A percentile compares a stretch with the other conserved stretches of the same genome.
Conservation (phyloP, 2,888 invertebrate species). For the Desoria tigrina region DNA sequence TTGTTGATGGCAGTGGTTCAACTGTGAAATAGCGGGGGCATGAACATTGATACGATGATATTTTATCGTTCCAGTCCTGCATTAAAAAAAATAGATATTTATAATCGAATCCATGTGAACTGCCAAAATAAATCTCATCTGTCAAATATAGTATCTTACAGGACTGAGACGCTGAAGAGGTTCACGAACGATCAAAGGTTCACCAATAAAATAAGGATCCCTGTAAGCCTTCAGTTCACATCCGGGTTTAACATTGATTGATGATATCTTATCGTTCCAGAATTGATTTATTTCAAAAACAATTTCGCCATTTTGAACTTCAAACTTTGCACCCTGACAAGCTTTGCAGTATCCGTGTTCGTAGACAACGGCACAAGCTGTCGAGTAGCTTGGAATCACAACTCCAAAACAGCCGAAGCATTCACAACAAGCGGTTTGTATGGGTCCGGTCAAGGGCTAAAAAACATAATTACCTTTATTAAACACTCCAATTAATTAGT, state of each 20-base stretch:
- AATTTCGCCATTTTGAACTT: slow-evolving; percentile 18
- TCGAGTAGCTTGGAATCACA: slow-evolving; percentile 5
- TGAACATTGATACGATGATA: slow-evolving; percentile 27
- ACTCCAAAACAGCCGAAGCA: slow-evolving; percentile 24
- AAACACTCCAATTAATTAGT: no score
- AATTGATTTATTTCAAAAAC: slow-evolving; percentile 7
- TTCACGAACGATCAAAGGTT: no score
- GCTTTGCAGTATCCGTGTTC: slow-evolving; percentile 22
- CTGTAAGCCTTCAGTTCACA: slow-evolving; percentile 25
- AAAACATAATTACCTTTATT: neutral
- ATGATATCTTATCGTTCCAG: slow-evolving; percentile 28
- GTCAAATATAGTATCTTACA: no score
- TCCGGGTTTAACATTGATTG: slow-evolving; percentile 27
- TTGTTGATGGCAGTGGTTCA: slow-evolving; percentile 3
- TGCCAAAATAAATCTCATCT: no score
- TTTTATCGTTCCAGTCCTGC: slow-evolving; percentile 33
- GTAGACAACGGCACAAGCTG: slow-evolving; percentile 31
- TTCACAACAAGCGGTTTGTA: slow-evolving; percentile 27
- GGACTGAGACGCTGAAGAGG: no score
- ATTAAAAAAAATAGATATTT: no score
- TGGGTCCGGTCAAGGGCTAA: neutral
- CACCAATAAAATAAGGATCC: no score
- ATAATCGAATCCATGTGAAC: no score
- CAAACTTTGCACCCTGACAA: slow-evolving; percentile 21
- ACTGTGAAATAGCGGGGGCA: slow-evolving; percentile 16